Conservation (phyloP, 2,888 invertebrate species). For the Chymomyza procnemis region DNA sequence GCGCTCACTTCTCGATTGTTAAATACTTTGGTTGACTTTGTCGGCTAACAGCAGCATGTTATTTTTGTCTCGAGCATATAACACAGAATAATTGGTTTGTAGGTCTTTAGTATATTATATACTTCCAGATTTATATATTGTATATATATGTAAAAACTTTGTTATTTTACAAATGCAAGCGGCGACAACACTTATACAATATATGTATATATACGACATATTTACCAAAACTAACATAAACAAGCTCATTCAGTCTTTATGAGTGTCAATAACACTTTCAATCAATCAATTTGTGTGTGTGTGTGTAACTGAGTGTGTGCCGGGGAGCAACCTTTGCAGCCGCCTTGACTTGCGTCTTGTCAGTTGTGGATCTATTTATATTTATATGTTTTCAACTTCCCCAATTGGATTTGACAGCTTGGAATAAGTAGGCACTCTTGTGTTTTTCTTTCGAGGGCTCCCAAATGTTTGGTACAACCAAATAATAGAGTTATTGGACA, state of each 20-base stretch:
- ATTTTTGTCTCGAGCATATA: conserved; percentile 8
- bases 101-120: neutral
- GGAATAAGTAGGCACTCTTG: neutral
- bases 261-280: conserved; percentile 2
- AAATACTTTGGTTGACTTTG: conserved; percentile 7
- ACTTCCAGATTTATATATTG: neutral
- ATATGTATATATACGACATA: too few relatives aligned
- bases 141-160: neutral
- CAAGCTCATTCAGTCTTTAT: neutral
- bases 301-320: neutral
- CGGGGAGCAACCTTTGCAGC: neutral
- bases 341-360: neutral
- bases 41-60: neutral
- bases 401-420: neutral
- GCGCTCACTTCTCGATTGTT: conserved; percentile 11
- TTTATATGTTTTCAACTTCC: neutral
- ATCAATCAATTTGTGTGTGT: neutral
- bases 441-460: neutral
- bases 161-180: neutral
- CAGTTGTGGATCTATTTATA: conserved; percentile 1
- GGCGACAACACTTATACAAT: neutral
- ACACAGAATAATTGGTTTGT: neutral
- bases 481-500: too few relatives aligned
- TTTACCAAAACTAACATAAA: neutral
- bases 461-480: neutral